Evolutionary conservation across 2,888 invertebrate species (phyloP).

Genomic region (Phytoseiulus persimilis): DNA sequence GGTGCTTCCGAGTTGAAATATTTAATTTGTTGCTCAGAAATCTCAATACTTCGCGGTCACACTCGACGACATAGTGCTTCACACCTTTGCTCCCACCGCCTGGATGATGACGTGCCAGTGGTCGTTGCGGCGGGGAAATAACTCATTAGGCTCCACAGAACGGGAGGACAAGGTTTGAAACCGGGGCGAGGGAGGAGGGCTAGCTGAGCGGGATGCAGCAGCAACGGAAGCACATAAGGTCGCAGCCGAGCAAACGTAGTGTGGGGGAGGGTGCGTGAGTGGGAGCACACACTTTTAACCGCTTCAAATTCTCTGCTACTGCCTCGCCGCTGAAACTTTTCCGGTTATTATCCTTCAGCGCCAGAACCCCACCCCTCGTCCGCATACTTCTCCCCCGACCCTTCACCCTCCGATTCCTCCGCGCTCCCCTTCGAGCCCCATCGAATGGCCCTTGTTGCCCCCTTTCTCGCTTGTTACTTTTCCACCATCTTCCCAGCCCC

Average conservation of each 20-base stretch:
- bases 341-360: constrained; percentile 37
- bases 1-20: background rate
- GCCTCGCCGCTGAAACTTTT: constrained; percentile 25
- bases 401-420: background rate
- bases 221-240: background rate
- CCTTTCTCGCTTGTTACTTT: background rate
- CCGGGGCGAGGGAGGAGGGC: background rate
- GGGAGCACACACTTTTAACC: background rate
- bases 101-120: background rate
- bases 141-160: background rate
- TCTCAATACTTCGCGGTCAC: background rate
- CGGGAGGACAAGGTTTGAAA: background rate
- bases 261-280: background rate
- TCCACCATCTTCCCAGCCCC: background rate
- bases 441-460: background rate
- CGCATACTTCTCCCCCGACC: background rate
- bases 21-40: background rate
- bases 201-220: background rate
- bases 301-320: constrained; percentile 34
- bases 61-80: background rate
- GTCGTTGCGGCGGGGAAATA: background rate
- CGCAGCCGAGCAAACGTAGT: background rate
- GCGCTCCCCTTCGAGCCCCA: background rate
- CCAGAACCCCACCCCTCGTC: background rate
- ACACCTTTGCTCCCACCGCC: background rate